These are phyloP conservation scores for Diachasmimorpha longicaudata DNA, from an alignment of 1,140 invertebrate species.

Conservation along the genomic window DNA sequence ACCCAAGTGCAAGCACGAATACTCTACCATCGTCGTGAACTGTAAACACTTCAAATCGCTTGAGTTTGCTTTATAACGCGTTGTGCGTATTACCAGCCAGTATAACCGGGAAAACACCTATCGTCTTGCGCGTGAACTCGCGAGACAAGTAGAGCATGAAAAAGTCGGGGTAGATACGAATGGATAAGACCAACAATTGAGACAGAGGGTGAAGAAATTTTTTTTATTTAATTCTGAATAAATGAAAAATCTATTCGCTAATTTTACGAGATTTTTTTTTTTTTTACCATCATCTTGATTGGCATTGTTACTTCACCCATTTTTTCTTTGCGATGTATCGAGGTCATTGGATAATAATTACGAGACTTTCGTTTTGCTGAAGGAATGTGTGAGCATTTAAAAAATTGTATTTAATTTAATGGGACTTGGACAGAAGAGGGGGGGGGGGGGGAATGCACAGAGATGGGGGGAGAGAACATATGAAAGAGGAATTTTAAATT, in stretches of 20 bases:
- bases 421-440: too few species aligned
- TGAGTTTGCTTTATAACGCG: background rate
- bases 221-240: too few species aligned
- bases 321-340: background rate
- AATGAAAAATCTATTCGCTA: too few species aligned
- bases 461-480: background rate
- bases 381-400: background rate
- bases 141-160: background rate
- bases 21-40: too few species aligned
- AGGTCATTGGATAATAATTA: background rate
- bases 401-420: background rate
- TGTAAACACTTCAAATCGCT: too few species aligned
- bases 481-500: background rate
- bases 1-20: too few species aligned
- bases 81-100: background rate
- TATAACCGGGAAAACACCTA: background rate
- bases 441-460: too few species aligned
- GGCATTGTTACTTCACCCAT: background rate
- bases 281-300: background rate
- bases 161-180: background rate
- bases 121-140: background rate
- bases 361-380: background rate
- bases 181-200: background rate
- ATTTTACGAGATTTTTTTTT: too few species aligned
- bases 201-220: background rate